A percentile compares a stretch with the other conserved stretches of the same genome.
phyloP scores from a whole-genome alignment of 2,888 invertebrate genomes.

The Xanthia togata region DNA sequence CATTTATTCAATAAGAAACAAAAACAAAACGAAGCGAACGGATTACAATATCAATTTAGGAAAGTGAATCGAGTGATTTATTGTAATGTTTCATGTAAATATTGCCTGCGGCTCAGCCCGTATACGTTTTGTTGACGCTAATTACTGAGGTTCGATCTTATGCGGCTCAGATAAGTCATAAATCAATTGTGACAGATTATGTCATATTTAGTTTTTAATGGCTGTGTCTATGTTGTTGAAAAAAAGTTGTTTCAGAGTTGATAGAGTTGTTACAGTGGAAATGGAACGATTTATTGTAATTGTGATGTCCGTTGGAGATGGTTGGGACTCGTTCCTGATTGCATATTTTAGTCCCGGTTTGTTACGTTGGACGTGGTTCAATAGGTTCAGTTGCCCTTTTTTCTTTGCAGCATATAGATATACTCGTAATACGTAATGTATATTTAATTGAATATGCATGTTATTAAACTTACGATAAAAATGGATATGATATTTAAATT shows the following conservation, averaged over 20 bases:
- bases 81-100: constrained; percentile 85
- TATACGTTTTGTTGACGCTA: constrained; percentile 73
- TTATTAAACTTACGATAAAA: neutral
- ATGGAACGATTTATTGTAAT: constrained; percentile 49
- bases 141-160: constrained; percentile 70
- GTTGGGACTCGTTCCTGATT: constrained; percentile 21
- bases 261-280: constrained; percentile 48
- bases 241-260: constrained; percentile 43
- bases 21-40: constrained; percentile 82
- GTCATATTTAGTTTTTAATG: constrained; percentile 66
- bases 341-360: constrained; percentile 23
- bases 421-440: too few species aligned
- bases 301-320: constrained; percentile 23
- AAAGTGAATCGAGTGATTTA: constrained; percentile 89
- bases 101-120: constrained; percentile 72
- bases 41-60: constrained; percentile 91
- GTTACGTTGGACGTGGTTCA: neutral
- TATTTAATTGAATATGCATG: neutral
- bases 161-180: constrained; percentile 54
- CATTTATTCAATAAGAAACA: constrained; percentile 88
- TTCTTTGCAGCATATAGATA: neutral
- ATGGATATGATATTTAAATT: neutral
- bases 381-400: neutral
- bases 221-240: constrained; percentile 36
- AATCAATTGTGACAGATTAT: constrained; percentile 65